A percentile compares a stretch with the other conserved stretches of the same genome.
phyloP scores from a whole-genome alignment of 2,888 invertebrate species.

The Agonopterix subpropinquella region DNA sequence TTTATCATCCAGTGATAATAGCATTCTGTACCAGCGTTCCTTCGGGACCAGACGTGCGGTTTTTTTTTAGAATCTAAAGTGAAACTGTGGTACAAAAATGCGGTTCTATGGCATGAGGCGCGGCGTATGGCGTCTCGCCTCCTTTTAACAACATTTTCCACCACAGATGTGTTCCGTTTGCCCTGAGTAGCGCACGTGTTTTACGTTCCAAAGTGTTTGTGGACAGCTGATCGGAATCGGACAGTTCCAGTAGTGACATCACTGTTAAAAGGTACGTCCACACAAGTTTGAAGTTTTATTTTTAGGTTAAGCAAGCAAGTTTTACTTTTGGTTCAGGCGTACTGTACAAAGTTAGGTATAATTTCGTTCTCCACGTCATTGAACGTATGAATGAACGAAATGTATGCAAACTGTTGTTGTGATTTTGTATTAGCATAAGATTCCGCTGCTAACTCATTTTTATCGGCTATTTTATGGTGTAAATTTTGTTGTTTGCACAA shows the following conservation, averaged over 20 bases:
- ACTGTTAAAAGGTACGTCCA: slow-evolving; percentile 4
- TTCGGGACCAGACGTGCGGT: slow-evolving; percentile 38
- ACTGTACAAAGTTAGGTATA: too few species aligned
- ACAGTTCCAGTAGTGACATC: background rate
- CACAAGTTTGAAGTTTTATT: background rate
- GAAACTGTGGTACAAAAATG: slow-evolving; percentile 41
- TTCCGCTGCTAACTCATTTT: too few species aligned
- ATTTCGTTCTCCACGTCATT: too few species aligned
- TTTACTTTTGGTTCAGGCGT: too few species aligned
- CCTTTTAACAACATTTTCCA: slow-evolving; percentile 7
- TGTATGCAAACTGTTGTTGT: too few species aligned
- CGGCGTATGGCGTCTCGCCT: slow-evolving; percentile 49
- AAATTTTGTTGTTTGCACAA: too few species aligned
- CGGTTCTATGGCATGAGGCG: slow-evolving; percentile 53
- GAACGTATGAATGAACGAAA: too few species aligned
- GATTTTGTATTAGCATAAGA: too few species aligned
- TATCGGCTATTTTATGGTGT: too few species aligned
- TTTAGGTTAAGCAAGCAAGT: too few species aligned
- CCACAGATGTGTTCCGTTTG: slow-evolving; percentile 36
- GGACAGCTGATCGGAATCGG: slow-evolving; percentile 13
- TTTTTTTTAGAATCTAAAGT: slow-evolving; percentile 6
- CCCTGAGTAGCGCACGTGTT: slow-evolving; percentile 13
- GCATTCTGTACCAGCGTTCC: slow-evolving; percentile 39
- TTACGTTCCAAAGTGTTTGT: slow-evolving; percentile 7
- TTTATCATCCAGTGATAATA: slow-evolving; percentile 29